Evolutionary conservation across 2,888 invertebrate species (phyloP).

Genomic region (Drosophila buzzatii): DNA sequence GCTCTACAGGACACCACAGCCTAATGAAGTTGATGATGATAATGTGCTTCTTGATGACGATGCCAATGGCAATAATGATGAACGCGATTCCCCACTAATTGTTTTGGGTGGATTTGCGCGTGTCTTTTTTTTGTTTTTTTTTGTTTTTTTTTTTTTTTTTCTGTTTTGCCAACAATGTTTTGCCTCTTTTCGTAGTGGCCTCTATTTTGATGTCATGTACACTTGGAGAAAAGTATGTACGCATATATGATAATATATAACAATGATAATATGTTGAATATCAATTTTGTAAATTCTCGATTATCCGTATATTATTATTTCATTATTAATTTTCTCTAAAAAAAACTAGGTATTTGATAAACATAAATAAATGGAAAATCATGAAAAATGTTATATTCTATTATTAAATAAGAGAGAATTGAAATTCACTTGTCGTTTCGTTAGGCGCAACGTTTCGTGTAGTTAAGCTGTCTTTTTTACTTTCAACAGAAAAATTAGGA

Average conservation of each 20-base stretch:
- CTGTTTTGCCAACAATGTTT: constrained; percentile 22
- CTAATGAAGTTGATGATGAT: constrained; percentile 25
- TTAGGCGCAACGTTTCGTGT: neutral
- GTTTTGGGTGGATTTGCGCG: constrained; percentile 24
- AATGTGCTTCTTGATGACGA: neutral
- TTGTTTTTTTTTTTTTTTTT: neutral
- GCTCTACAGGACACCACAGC: constrained; percentile 25
- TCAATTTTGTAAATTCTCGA: no score
- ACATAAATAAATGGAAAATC: no score
- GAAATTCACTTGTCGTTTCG: neutral
- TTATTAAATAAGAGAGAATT: neutral
- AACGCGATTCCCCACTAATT: constrained; percentile 30
- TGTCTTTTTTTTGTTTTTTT: constrained; percentile 9
- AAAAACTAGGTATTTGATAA: no score
- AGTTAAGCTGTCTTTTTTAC: neutral
- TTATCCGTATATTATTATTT: no score
- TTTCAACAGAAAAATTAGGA: constrained; percentile 35
- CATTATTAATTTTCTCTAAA: no score
- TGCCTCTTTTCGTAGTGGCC: neutral
- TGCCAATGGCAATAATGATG: neutral
- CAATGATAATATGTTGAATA: no score
- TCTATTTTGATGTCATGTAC: constrained; percentile 3
- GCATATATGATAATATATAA: no score
- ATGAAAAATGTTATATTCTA: no score
- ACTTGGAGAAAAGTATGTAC: neutral